Base-by-base conservation (phyloP, 2,113 vertebrate genomes). In the Solea solea region DNA sequence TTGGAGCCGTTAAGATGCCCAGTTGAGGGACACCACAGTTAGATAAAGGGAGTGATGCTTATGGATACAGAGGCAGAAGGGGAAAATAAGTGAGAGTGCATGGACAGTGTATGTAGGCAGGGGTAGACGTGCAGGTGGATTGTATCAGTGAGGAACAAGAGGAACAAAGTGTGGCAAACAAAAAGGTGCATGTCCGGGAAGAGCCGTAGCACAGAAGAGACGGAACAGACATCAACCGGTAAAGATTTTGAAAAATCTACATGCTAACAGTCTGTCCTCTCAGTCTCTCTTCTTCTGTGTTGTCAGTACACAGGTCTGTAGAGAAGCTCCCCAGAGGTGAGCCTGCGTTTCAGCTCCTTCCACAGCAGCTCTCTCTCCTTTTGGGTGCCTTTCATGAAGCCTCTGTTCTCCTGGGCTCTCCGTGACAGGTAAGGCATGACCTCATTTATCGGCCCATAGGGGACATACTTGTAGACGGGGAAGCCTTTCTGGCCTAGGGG, bases 371-470 rank as follows among this genome's bases (percentile, higher is more conserved):
- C 85, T 53, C 93, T 86, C 82, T 99, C 97, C 5, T 85, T 92
- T 51, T 80, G 87, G 0, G 92, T 91, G 0, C 96, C 91, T 56
- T 94, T 93, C 95, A 98, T 91, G 84, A 98, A 86, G 61, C 95
- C 91, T 4, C 93, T 89, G 91, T 98, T 99, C 89, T 99, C 96
- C 86, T 95, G 95, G 10, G 96, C 96, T 0, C 96, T 88, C n/a
- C 96, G 94, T 7, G 96, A 96, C 89, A 98, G 91, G 93, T 97
- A 98, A 0, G 97, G 96, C 80, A 98, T 94, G 66, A 98, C 97
- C 82, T 98, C 95, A 0, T 91, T 91, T 89, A 98, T 95, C 0
- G 96, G 95, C 1, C 97, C 97, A 0, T 96, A 98, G 0, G 97
- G 97, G 16, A 98, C 94, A 0, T 98, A 98, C 89, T 98, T 98